Conservation (phyloP, 2,113 vertebrate species). For the Collichthys lucidus region DNA sequence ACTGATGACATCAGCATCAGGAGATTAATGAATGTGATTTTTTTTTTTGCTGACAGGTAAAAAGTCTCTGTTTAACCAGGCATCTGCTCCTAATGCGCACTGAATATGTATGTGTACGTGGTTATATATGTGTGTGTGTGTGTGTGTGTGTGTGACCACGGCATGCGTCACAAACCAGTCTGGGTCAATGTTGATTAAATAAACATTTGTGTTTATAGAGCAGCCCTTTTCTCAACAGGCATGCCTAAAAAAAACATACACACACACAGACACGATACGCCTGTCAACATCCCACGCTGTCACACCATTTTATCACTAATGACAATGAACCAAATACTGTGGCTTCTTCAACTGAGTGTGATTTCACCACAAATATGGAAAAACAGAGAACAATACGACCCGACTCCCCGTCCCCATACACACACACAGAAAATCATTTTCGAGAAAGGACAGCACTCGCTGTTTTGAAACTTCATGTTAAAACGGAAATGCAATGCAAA, state of each 20-base stretch:
- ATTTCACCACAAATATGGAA: background rate
- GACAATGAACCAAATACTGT: background rate
- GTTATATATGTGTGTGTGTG: conserved; percentile 15
- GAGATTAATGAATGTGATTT: conserved; percentile 48
- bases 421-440: background rate
- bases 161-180: conserved; percentile 43
- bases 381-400: background rate
- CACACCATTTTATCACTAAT: background rate
- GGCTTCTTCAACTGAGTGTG: background rate
- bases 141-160: background rate
- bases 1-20: conserved; percentile 49
- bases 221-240: conserved; percentile 35
- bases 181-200: conserved; percentile 70
- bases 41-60: conserved; percentile 23
- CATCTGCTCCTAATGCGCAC: conserved; percentile 24
- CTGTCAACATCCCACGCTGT: background rate
- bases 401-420: too few relatives aligned
- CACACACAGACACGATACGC: conserved; percentile 10
- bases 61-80: conserved; percentile 52
- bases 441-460: background rate
- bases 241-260: conserved; percentile 27
- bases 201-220: conserved; percentile 66
- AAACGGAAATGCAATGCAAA: background rate
- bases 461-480: background rate
- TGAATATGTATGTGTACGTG: background rate